Evolutionary conservation across 2,113 vertebrate species (phyloP).

Genomic region (Octodon degus): DNA sequence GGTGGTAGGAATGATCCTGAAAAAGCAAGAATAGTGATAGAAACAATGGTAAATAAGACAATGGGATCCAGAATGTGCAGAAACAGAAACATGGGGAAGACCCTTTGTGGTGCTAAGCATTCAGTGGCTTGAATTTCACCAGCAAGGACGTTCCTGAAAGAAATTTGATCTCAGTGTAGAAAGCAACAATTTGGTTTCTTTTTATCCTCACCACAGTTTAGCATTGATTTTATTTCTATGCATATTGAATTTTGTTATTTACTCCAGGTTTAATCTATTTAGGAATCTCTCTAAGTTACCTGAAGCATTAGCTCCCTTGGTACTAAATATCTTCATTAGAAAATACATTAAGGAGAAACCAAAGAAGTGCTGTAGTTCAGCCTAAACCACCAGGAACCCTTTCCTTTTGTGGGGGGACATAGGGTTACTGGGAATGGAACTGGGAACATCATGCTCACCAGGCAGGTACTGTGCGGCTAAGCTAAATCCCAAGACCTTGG

Average conservation of each 20-base stretch:
- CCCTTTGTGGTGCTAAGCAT: background rate
- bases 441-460: too few relatives aligned
- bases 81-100: background rate
- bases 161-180: background rate
- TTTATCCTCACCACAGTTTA: background rate
- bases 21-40: background rate
- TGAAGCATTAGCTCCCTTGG: conserved; percentile 28
- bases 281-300: conserved; percentile 17
- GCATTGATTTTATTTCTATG: background rate
- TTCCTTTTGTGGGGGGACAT: background rate
- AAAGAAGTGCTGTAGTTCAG: background rate
- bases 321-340: conserved; percentile 36
- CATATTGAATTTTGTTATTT: background rate
- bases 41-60: background rate
- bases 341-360: background rate
- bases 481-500: too few relatives aligned
- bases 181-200: background rate
- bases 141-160: background rate
- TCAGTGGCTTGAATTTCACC: background rate
- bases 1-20: background rate
- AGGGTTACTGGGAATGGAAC: too few relatives aligned
- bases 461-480: too few relatives aligned
- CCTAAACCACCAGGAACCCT: background rate
- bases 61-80: background rate
- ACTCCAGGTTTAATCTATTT: background rate